A percentile compares a stretch with the other conserved stretches of the same genome.
Evolutionary conservation across 2,113 vertebrate genomes (phyloP).

Genomic region (Hystrix cristata): DNA sequence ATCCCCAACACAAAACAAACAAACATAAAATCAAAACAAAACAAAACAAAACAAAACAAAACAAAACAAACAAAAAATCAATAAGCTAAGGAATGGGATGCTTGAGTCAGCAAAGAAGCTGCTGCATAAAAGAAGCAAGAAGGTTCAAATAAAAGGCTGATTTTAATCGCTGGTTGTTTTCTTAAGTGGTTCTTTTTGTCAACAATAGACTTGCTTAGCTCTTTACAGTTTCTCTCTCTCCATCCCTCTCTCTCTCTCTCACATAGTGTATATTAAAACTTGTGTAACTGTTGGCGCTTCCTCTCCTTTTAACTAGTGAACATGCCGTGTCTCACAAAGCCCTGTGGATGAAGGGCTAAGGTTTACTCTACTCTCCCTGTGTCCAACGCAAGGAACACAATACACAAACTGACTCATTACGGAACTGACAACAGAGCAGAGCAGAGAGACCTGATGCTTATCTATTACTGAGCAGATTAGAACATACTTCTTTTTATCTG

Average conservation of each 20-base stretch:
- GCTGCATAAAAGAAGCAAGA: neutral
- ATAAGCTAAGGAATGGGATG: neutral
- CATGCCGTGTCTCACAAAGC: conserved; percentile 52
- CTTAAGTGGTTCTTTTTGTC: neutral
- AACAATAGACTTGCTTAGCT: neutral
- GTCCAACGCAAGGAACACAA: conserved; percentile 78
- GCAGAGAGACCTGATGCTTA: conserved; percentile 84
- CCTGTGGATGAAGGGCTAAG: conserved; percentile 62
- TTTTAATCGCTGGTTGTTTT: neutral
- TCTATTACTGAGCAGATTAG: conserved; percentile 82
- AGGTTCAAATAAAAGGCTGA: conserved; percentile 6
- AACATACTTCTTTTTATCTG: conserved; percentile 78
- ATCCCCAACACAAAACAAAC: no score
- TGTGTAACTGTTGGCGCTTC: conserved; percentile 52
- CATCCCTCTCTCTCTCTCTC: neutral
- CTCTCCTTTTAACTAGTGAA: conserved; percentile 79
- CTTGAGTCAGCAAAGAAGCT: neutral
- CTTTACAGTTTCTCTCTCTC: neutral
- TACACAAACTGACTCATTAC: conserved; percentile 83
- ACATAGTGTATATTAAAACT: conserved; percentile 15
- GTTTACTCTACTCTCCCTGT: conserved; percentile 70
- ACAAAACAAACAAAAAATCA: neutral
- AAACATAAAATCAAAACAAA: no score
- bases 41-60: no score
- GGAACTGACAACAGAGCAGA: conserved; percentile 82